Percentiles rank a stretch among this genome's conserved stretches.
Conservation (phyloP, 1,140 invertebrate genomes). For the Scaptomyza hsui region DNA sequence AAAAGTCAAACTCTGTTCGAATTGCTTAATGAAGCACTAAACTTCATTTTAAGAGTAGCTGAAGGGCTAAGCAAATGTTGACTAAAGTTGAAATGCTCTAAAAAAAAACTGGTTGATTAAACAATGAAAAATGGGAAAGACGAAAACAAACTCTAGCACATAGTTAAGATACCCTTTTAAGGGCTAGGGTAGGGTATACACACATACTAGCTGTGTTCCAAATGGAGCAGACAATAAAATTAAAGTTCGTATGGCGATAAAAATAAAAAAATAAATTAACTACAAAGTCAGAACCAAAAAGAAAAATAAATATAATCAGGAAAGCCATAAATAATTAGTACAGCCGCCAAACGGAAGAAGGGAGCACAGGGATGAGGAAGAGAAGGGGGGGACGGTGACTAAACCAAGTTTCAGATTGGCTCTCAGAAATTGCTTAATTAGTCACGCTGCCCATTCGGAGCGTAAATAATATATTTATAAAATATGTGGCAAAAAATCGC, state of each 20-base stretch:
- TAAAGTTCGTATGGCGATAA: slow-evolving; percentile 51
- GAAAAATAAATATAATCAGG: slow-evolving; percentile 63
- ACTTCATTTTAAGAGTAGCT: slow-evolving; percentile 42
- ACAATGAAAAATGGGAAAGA: background rate
- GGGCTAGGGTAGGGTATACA: background rate
- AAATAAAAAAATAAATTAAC: slow-evolving; percentile 57
- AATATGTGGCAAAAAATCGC: slow-evolving; percentile 33
- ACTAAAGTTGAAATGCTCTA: slow-evolving; percentile 16
- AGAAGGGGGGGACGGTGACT: background rate
- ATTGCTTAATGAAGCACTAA: slow-evolving; percentile 75
- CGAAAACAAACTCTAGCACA: background rate
- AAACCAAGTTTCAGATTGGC: slow-evolving; percentile 51
- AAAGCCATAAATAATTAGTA: slow-evolving; percentile 77
- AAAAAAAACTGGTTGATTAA: background rate
- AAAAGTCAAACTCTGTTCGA: slow-evolving; percentile 60
- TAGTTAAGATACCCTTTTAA: background rate
- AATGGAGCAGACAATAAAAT: slow-evolving; percentile 44
- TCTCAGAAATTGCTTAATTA: slow-evolving; percentile 79
- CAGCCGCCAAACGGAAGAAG: slow-evolving; percentile 26
- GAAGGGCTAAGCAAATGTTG: background rate
- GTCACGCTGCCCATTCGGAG: slow-evolving; percentile 56
- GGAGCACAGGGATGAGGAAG: background rate
- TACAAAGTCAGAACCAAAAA: slow-evolving; percentile 17
- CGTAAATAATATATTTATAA: slow-evolving; percentile 74
- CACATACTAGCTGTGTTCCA: slow-evolving; percentile 7